phyloP scores from a whole-genome alignment of 2,113 vertebrate genomes.

The Panthera tigris region DNA sequence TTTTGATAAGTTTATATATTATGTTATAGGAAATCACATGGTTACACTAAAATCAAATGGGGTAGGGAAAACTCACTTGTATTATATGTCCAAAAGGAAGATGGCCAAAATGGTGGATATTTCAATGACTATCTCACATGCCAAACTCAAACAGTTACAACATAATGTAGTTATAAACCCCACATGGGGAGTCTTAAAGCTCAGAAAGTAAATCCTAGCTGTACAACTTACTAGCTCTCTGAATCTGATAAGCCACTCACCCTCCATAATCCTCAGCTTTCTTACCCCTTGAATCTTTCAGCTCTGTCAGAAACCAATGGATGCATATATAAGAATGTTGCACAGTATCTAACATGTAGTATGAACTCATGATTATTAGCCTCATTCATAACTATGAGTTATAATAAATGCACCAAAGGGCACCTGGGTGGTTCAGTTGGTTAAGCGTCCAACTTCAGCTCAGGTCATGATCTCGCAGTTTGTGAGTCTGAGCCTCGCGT shows the following conservation, averaged over 20 bases:
- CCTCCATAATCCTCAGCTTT: not conserved
- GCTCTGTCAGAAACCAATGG: not conserved
- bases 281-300: not conserved
- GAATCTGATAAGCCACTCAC: not conserved
- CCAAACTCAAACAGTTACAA: not conserved
- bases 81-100: not conserved
- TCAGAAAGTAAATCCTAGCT: not conserved
- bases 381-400: not conserved
- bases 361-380: not conserved
- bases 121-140: not conserved
- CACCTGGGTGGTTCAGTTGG: too few relatives aligned
- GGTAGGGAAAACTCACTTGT: not conserved
- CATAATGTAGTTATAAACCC: not conserved
- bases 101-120: not conserved
- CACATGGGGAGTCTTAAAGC: not conserved
- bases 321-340: not conserved
- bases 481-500: too few relatives aligned
- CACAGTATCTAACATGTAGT: not conserved
- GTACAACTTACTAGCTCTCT: not conserved
- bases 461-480: too few relatives aligned
- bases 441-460: too few relatives aligned
- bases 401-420: not conserved
- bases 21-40: not conserved
- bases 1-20: too few relatives aligned
- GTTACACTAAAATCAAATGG: not conserved